Base-by-base conservation (phyloP, 2,888 invertebrate genomes). In the Spodoptera picta region DNA sequence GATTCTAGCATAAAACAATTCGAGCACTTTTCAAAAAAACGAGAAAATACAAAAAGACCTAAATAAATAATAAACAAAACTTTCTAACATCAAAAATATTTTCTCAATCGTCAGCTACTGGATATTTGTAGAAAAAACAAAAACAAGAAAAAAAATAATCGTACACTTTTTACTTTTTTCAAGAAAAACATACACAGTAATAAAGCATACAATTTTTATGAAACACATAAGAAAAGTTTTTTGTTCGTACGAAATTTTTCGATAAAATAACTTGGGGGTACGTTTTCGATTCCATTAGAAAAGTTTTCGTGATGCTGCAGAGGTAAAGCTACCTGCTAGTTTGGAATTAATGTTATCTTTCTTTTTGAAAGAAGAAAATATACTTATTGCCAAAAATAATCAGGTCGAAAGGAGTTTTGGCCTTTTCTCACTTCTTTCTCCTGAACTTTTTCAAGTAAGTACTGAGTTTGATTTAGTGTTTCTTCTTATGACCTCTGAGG, bases 241-340 rank as follows among this genome's bases (percentile, higher is more conserved):
- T 54, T 66, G 70, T 78, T 70, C 71, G 71, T 69, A 58, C 62
- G 66, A 73, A 45, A 53, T 55, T 64, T 66, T 76, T 69, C 64
- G 55, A 48, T 42, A 63, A 79, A 36, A 9, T 36, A 36, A 80
- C 65, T 78, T 82, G 82, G 62, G 73, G 79, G 78, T 67, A 72
- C 61, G 53, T 66, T 80, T 62, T 49, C 46, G 57, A 82, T 76
- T 78, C 80, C 79, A 82, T 82, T 82, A 80, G 62, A 49, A 70
- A 78, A 79, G 72, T 76, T 82, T 60, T 14, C 11, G 49, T 73
- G 54, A 56, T 57, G 64, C 50, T 49, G 54, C 42, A 53, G 48
- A 51, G 49, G 53, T 61, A 31, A 36, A 11, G 52, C 68, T 76
- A 64, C 69, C 69, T 60, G 67, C 3, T 54, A 63, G 65, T 73